phyloP scores from a whole-genome alignment of 2,888 invertebrate species.

The Nasonia oneida region DNA sequence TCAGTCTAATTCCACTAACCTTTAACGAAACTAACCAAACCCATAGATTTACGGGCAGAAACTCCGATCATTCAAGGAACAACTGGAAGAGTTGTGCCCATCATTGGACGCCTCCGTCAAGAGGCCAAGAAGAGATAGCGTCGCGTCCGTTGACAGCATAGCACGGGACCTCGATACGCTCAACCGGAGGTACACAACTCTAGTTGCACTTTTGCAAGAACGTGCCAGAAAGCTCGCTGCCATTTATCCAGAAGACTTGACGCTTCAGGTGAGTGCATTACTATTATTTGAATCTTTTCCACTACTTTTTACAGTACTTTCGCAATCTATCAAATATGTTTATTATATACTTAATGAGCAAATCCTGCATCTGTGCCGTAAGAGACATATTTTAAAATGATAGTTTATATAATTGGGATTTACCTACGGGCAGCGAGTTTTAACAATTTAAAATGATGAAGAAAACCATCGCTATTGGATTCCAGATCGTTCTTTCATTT shows the following conservation, averaged over 20 bases:
- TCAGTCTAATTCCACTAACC: slow-evolving; percentile 78
- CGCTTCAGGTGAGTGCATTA: slow-evolving; percentile 85
- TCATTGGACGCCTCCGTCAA: slow-evolving; percentile 85
- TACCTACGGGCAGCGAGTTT: too few species aligned
- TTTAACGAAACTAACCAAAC: slow-evolving; percentile 82
- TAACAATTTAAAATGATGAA: too few species aligned
- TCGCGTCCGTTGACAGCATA: slow-evolving; percentile 86
- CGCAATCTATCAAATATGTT: not conserved
- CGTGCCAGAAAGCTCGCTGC: slow-evolving; percentile 85
- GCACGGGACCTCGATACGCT: slow-evolving; percentile 89
- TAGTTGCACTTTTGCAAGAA: slow-evolving; percentile 86
- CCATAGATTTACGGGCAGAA: slow-evolving; percentile 92
- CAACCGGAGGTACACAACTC: slow-evolving; percentile 88
- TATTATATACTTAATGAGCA: not conserved
- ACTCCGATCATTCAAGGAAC: slow-evolving; percentile 91
- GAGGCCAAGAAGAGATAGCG: slow-evolving; percentile 74
- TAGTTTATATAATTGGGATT: too few species aligned
- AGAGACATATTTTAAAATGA: too few species aligned
- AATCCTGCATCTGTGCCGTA: not conserved
- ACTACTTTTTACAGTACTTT: not conserved
- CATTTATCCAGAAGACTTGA: slow-evolving; percentile 86
- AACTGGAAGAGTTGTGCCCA: slow-evolving; percentile 91
- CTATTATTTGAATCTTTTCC: not conserved
- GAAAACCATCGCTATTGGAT: too few species aligned
- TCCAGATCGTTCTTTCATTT: too few species aligned